Base-by-base conservation (phyloP, 2,797 vertebrate species). In the Scyliorhinus canicula region DNA sequence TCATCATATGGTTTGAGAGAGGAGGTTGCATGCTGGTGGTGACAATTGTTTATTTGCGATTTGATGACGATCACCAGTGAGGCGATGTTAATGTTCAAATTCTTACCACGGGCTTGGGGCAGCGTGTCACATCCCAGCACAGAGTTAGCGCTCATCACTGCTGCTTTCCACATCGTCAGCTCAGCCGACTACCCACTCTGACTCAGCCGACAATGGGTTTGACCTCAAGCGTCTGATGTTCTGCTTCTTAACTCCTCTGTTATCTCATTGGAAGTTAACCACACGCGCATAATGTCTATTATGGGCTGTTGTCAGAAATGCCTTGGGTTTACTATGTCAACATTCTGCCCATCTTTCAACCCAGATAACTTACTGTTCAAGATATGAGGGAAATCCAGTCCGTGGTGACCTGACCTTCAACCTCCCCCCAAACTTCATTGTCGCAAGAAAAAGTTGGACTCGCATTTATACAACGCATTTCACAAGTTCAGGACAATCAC, bases 321-420 rank as follows among this genome's bases (percentile, higher is more conserved):
- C 47, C 85, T 35, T 28, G 4, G 57, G 52, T 50, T 40, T 47
- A 47, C 11, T 47, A 3, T 47, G 40, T 55, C 16, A 31, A 86
- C 50, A 55, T 86, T 6, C 50, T 31, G 79, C 35, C 47, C 55
- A 28, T 5, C 12, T 35, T 14, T 28, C 84, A 55, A 6, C 50
- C 50, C 14, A 50, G 6, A 86, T 86, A 26, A 55, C 28, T 86
- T 35, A 26, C 79, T 0, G 52, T 60, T 28, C 55, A 71, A 40
- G 65, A 71, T 21, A 67, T 26, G 84, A 67, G 24, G 82, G 67
- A 55, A 91, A 60, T 93, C n/a, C 65, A 84, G 74, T 91, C 95
- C 95, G 95, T 65, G 74, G 74, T 2, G 55, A 79, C 88, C 88
- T 95, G 95, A 95, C n/a, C 57, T 91, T 95, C 95, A 94, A 77